Evolutionary conservation across 2,797 vertebrate genomes (phyloP).

Genomic region (Netta rufina): DNA sequence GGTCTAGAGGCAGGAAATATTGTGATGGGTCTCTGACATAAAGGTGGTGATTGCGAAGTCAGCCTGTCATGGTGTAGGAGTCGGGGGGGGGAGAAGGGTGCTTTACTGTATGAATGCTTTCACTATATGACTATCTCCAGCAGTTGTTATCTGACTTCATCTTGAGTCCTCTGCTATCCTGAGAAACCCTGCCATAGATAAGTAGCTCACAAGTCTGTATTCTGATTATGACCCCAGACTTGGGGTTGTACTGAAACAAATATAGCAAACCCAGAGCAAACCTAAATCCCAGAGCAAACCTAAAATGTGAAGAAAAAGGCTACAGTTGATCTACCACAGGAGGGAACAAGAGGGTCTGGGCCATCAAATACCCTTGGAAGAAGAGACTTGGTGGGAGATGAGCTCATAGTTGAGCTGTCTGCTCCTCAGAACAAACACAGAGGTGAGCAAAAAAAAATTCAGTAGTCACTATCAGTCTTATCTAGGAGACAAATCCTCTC

Average conservation of each 20-base stretch:
- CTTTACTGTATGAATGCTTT: background rate
- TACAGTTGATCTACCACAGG: background rate
- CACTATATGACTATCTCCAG: background rate
- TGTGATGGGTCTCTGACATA: background rate
- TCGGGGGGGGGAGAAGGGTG: background rate
- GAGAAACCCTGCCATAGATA: too few species aligned
- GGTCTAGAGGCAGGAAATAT: background rate
- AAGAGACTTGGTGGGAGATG: background rate
- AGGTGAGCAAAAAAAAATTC: too few species aligned
- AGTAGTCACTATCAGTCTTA: background rate
- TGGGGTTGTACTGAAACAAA: background rate
- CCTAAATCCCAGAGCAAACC: background rate
- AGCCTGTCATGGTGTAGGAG: too few species aligned
- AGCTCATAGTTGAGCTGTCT: background rate
- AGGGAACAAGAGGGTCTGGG: too few species aligned
- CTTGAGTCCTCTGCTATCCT: background rate
- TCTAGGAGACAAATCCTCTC: background rate
- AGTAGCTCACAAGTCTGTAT: background rate
- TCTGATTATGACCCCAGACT: background rate
- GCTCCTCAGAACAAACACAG: too few species aligned
- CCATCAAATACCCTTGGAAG: background rate
- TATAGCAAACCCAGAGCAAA: background rate
- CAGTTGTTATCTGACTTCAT: background rate
- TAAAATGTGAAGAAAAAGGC: background rate
- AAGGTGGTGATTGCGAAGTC: background rate